Evolutionary conservation across 2,888 invertebrate genomes (phyloP).

Genomic region (Pterobdella sp.): DNA sequence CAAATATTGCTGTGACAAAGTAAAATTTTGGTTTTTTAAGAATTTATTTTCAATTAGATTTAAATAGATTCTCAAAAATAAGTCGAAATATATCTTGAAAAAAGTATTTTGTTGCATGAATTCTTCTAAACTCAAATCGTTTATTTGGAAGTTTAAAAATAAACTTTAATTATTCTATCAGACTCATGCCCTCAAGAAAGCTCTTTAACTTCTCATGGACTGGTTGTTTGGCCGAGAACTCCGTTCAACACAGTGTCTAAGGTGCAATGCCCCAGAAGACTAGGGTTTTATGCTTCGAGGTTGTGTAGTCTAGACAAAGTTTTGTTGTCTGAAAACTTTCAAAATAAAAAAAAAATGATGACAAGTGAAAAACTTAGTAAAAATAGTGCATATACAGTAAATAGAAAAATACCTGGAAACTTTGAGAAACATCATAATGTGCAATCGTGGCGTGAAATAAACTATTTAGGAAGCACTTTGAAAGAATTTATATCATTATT

Average conservation of each 20-base stretch:
- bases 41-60: no score
- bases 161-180: neutral
- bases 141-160: neutral
- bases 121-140: neutral
- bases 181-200: constrained; percentile 29
- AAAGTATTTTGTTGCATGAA: no score
- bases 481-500: neutral
- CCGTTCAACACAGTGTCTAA: constrained; percentile 23
- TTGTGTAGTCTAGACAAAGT: constrained; percentile 14
- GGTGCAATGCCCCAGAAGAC: constrained; percentile 32
- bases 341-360: neutral
- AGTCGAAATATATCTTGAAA: no score
- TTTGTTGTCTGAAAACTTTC: no score
- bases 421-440: neutral
- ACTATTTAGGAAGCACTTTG: neutral
- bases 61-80: no score
- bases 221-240: constrained; percentile 32
- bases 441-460: neutral
- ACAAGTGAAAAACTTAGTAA: neutral
- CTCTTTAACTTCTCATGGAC: constrained; percentile 28
- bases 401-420: neutral
- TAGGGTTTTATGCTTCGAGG: constrained; percentile 31
- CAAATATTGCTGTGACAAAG: no score
- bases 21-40: no score
- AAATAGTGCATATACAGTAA: neutral